Conservation (phyloP, 2,113 vertebrate species). For the Erythrocercus mccallii region DNA sequence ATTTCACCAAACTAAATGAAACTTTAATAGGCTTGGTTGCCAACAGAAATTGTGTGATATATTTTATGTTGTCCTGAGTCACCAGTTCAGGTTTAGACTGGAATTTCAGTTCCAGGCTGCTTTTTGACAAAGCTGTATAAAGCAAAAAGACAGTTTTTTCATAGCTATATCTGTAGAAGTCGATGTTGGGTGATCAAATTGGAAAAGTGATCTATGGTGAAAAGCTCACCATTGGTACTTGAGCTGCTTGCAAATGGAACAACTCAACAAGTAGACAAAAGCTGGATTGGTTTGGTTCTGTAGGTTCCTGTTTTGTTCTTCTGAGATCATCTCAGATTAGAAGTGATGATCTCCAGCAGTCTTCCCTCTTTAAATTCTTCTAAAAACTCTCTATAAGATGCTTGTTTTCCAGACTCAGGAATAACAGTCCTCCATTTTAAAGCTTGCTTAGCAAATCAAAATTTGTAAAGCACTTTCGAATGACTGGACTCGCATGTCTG, state of each 20-base stretch:
- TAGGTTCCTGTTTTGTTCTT: not conserved
- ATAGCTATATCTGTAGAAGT: not conserved
- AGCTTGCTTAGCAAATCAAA: not conserved
- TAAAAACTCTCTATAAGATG: not conserved
- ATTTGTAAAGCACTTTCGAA: not conserved
- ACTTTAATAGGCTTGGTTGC: not conserved
- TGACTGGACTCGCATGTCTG: not conserved
- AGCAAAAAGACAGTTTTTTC: not conserved
- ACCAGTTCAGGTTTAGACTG: not conserved
- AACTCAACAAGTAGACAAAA: not conserved
- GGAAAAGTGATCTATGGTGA: not conserved
- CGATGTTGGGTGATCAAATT: not conserved
- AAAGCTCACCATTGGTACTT: not conserved
- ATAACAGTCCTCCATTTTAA: not conserved
- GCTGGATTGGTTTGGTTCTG: not conserved
- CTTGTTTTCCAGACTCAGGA: not conserved
- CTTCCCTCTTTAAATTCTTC: not conserved
- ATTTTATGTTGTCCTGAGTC: not conserved
- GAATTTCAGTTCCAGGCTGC: not conserved
- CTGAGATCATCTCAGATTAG: not conserved
- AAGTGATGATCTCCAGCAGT: not conserved
- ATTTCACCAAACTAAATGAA: not conserved
- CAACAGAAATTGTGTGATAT: not conserved
- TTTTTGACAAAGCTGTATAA: not conserved
- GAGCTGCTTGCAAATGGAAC: not conserved